Evolutionary conservation across 2,797 vertebrate species (phyloP).

Genomic region (Allenopithecus nigroviridis): DNA sequence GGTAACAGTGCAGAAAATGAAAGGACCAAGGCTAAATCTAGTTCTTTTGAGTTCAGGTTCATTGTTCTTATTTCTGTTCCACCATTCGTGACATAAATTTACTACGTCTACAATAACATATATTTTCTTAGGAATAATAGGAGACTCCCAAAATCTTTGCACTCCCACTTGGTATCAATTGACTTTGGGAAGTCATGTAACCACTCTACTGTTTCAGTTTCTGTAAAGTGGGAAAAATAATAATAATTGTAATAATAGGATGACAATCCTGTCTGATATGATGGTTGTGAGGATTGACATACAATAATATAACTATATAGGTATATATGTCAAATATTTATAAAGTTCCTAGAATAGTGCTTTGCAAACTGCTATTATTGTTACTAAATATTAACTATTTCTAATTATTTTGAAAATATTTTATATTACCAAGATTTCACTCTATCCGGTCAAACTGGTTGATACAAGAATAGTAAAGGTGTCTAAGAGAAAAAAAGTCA

Average conservation of each 20-base stretch:
- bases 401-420: constrained; percentile 24
- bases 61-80: neutral
- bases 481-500: neutral
- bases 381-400: constrained; percentile 11
- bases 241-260: neutral
- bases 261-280: neutral
- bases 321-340: neutral
- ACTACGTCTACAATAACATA: neutral
- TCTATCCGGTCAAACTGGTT: neutral
- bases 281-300: neutral
- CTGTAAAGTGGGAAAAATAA: neutral
- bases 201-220: neutral
- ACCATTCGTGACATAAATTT: neutral
- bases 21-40: neutral
- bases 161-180: neutral
- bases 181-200: neutral
- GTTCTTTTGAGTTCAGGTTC: neutral
- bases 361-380: neutral
- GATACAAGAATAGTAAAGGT: neutral
- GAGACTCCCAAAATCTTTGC: neutral
- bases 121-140: neutral
- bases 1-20: neutral
- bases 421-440: neutral
- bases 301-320: neutral
- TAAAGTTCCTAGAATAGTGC: neutral